Base-by-base conservation (phyloP, 2,113 vertebrate species). In the Dicerorhinus sumatrensis region DNA sequence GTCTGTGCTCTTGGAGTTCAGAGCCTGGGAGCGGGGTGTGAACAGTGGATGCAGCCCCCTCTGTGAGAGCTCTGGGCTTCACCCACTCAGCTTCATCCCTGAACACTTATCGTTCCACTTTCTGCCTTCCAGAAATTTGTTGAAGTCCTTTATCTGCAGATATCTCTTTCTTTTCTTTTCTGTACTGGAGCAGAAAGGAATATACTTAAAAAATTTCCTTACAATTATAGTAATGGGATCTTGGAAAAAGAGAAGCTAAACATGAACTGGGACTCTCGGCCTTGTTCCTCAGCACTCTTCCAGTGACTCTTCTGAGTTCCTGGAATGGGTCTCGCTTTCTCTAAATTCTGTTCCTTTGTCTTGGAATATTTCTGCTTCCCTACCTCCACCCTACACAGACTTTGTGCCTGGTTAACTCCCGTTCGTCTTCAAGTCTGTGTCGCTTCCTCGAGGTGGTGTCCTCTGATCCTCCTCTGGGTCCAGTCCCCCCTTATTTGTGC, bases 201-300 rank as follows among this genome's bases (percentile, higher is more conserved):
- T 54, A 14, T 6, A 62, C 18, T 79, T 69, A 7, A 58, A 42
- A 21, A 18, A 3, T 81, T 81, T 36, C 13, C 65, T 54, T 54
- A 7, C 10, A 60, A 20, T n/a, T 65, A 51, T 7, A 60, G 31
- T 39, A 48, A n/a, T 75, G 80, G 39, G 9, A 36, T 69, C 67
- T 39, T 67, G 31, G 42, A 76, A 79, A 91, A 51, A 56, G 12
- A 60, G 21, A n/a, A 54, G 56, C 46, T 42, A 39, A 67, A 23
- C 5, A 0, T 3, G 62, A 39, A 20, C 56, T 9, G 36, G 76
- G 63, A 36, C 16, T 0, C 60, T 29, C 0, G 0, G 62, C 6
- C 8, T 65, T 48, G 39, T 21, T 58, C 54, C 14, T 63, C n/a
- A 51, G 51, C 3, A 1, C 42, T 39, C 46, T 46, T 46, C 36